Evolutionary conservation across 1,140 invertebrate species (phyloP).

Genomic region (Steinernema feltiae): DNA sequence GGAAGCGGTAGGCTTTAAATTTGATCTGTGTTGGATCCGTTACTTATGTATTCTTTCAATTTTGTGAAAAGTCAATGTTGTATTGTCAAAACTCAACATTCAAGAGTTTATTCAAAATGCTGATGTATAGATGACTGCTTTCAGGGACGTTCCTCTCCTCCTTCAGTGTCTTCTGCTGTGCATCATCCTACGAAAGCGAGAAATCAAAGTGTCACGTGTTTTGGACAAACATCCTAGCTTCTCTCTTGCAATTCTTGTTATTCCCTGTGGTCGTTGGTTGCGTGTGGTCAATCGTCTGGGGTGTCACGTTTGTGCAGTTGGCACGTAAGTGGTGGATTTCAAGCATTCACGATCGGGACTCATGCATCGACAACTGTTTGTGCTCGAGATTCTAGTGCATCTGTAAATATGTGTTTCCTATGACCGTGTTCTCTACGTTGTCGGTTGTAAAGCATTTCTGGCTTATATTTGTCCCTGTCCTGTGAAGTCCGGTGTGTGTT

Average conservation of each 20-base stretch:
- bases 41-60: too few species aligned
- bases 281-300: conserved; percentile 37
- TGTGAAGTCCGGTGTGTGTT: background rate
- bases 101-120: background rate
- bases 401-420: background rate
- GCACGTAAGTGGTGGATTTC: conserved; percentile 39
- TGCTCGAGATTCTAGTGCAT: conserved; percentile 24
- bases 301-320: conserved; percentile 34
- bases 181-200: conserved; percentile 14
- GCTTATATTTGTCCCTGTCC: background rate
- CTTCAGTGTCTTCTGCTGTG: conserved; percentile 21
- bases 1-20: conserved; percentile 23
- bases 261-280: conserved; percentile 27
- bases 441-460: too few species aligned
- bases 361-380: conserved; percentile 28
- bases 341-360: conserved; percentile 26
- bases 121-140: conserved; percentile 19
- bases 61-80: too few species aligned
- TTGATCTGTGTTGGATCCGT: background rate
- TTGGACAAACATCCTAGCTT: conserved; percentile 22
- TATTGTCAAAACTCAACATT: conserved; percentile 12
- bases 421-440: background rate
- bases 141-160: conserved; percentile 27
- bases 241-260: conserved; percentile 27
- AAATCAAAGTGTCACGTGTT: conserved; percentile 18